phyloP scores from a whole-genome alignment of 2,113 vertebrate species.

The Hippocampus comes region DNA sequence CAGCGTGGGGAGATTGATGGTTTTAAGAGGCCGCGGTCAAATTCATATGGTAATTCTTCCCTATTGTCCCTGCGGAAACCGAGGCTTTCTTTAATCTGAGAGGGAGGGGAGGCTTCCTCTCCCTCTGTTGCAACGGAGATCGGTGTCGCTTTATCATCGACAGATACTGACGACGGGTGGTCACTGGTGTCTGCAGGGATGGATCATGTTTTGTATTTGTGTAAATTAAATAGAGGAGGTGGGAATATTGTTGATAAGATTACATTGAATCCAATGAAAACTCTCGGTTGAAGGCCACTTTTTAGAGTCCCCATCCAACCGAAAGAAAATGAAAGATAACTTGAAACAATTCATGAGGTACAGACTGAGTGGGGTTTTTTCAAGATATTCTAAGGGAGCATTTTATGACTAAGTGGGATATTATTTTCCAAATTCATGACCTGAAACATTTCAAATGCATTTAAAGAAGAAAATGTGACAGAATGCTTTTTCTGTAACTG shows the following conservation, averaged over 20 bases:
- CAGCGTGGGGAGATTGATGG: conserved; percentile 77
- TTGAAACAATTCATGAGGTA: conserved; percentile 33
- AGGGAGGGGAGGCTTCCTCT: conserved; percentile 50
- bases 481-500: not conserved
- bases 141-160: conserved; percentile 61
- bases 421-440: not conserved
- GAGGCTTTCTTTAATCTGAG: conserved; percentile 76
- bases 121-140: conserved; percentile 62
- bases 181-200: conserved; percentile 52
- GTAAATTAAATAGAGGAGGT: conserved; percentile 59
- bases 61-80: conserved; percentile 70
- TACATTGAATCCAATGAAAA: conserved; percentile 15
- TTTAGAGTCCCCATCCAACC: conserved; percentile 7
- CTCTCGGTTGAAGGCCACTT: not conserved
- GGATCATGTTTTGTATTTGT: conserved; percentile 52
- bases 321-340: conserved; percentile 31
- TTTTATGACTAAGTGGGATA: not conserved
- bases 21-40: conserved; percentile 74
- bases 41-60: conserved; percentile 80
- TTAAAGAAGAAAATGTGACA: not conserved
- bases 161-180: conserved; percentile 56
- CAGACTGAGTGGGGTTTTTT: too few species aligned
- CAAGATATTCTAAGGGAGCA: not conserved
- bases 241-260: conserved; percentile 44
- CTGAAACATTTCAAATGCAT: not conserved